Percentiles rank a stretch among this genome's conserved stretches.
phyloP scores from a whole-genome alignment of 2,888 invertebrate genomes.

The Drosophila falleni region DNA sequence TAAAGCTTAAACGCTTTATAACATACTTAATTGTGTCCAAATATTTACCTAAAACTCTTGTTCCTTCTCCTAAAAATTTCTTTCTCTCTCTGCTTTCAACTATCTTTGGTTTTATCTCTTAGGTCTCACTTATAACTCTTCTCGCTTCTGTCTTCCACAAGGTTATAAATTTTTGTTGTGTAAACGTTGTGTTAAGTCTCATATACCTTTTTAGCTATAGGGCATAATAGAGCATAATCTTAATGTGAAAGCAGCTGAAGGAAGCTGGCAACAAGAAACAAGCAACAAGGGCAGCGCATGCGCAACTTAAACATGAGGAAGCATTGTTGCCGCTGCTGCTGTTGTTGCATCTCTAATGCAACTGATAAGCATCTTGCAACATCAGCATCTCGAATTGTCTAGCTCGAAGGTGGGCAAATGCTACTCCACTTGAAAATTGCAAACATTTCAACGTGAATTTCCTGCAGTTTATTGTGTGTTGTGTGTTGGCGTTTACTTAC shows the following conservation, averaged over 20 bases:
- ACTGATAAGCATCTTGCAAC: slow-evolving; percentile 39
- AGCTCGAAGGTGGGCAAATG: slow-evolving; percentile 44
- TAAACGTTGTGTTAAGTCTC: background rate
- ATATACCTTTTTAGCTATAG: slow-evolving; percentile 9
- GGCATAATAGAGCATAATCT: slow-evolving; percentile 9
- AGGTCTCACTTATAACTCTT: background rate
- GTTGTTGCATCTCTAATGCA: slow-evolving; percentile 35
- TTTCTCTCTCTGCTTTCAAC: too few relatives aligned
- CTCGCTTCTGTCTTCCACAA: background rate
- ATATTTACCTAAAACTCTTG: too few relatives aligned
- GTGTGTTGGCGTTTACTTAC: slow-evolving; percentile 33
- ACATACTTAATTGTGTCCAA: too few relatives aligned
- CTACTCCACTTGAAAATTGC: slow-evolving; percentile 57
- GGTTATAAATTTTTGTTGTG: background rate
- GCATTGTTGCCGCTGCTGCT: slow-evolving; percentile 8
- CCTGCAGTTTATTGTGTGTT: slow-evolving; percentile 18
- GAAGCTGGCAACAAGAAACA: slow-evolving; percentile 25
- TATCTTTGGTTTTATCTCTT: background rate
- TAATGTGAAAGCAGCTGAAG: slow-evolving; percentile 20
- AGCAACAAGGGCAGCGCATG: slow-evolving; percentile 54
- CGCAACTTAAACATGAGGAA: slow-evolving; percentile 38
- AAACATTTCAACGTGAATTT: slow-evolving; percentile 54
- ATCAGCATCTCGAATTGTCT: slow-evolving; percentile 51
- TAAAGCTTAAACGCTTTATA: too few relatives aligned
- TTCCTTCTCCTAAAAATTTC: too few relatives aligned